Base-by-base conservation (phyloP, 2,797 vertebrate species). In the Prionace glauca region DNA sequence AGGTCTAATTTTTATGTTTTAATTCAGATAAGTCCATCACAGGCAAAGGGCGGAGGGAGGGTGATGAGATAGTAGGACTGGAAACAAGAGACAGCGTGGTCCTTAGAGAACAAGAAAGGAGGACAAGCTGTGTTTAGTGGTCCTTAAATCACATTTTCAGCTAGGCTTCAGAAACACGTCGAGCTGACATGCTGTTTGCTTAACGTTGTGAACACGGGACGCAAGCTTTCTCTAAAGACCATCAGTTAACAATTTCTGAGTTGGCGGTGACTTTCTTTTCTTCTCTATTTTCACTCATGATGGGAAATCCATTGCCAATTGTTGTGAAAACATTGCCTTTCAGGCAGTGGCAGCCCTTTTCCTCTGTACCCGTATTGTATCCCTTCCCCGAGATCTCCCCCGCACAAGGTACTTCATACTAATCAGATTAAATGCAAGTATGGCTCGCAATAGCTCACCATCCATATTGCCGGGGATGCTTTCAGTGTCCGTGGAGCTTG, bases 341-440 rank as follows among this genome's bases (percentile, higher is more conserved):
- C 95, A 81, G 62, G 95, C 92, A 10, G 95, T 93, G 90, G 69
- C n/a, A 79, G 87, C 72, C 65, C 56, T 94, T 32, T 94, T 94
- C 81, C 79, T 62, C 87, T 81, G 65, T 69, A 84, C 7, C 95
- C 95, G 96, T 36, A 96, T 95, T 96, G 95, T 69, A 92, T 67
- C 95, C 72, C 45, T 95, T 95, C 88, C 95, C 67, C n/a, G 91
- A 24, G 95, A 77, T 95, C 92, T 67, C 77, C 84, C 41, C 74
- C 77, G 56, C 95, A 96, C 74, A 72, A 95, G 81, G 90, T 81
- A 87, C 96, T 96, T 94, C 95, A 96, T 90, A 50, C 84, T 96
- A 96, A 96, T 96, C 96, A 95, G 96, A 96, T 96, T 95, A 96
- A 84, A 79, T 8, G 81, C 95, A 32, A 96, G 93, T 81, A 88